Evolutionary conservation across 2,113 vertebrate species (phyloP).

Genomic region (Rhodinocichla rosea): DNA sequence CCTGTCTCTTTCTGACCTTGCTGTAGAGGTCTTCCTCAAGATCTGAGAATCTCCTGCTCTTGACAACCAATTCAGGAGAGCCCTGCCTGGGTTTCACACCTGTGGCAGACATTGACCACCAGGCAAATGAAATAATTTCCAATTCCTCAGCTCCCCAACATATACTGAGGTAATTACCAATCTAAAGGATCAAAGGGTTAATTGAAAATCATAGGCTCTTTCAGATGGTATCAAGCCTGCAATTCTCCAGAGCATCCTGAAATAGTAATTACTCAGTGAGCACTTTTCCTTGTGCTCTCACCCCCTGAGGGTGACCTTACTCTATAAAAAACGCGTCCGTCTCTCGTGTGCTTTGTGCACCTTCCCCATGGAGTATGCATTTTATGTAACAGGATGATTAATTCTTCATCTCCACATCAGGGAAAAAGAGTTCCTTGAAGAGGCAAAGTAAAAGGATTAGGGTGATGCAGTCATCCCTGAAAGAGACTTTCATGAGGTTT

Average conservation of each 20-base stretch:
- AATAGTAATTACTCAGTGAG: slow-evolving; percentile 35
- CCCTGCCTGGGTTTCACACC: neutral
- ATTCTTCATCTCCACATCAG: slow-evolving; percentile 21
- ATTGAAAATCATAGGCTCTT: slow-evolving; percentile 32
- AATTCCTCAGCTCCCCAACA: neutral
- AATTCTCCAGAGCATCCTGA: slow-evolving; percentile 4
- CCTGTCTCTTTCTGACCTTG: neutral
- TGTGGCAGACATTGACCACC: neutral
- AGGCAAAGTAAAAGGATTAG: neutral
- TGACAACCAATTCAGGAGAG: neutral
- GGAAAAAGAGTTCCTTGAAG: slow-evolving; percentile 15
- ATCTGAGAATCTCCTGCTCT: neutral
- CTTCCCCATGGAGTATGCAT: slow-evolving; percentile 23
- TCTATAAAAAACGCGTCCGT: neutral
- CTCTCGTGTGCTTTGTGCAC: neutral
- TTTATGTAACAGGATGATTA: slow-evolving; percentile 60
- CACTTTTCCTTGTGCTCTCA: slow-evolving; percentile 4
- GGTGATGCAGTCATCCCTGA: neutral
- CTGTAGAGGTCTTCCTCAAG: neutral
- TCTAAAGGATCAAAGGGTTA: slow-evolving; percentile 13
- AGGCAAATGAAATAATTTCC: neutral
- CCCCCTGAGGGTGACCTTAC: slow-evolving; percentile 48
- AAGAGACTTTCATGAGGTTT: neutral
- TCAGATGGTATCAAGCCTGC: slow-evolving; percentile 2
- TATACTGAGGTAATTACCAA: slow-evolving; percentile 10